Percentiles rank a stretch among this genome's conserved stretches.
phyloP scores from a whole-genome alignment of 2,113 vertebrate genomes.

The Prionailurus viverrinus region DNA sequence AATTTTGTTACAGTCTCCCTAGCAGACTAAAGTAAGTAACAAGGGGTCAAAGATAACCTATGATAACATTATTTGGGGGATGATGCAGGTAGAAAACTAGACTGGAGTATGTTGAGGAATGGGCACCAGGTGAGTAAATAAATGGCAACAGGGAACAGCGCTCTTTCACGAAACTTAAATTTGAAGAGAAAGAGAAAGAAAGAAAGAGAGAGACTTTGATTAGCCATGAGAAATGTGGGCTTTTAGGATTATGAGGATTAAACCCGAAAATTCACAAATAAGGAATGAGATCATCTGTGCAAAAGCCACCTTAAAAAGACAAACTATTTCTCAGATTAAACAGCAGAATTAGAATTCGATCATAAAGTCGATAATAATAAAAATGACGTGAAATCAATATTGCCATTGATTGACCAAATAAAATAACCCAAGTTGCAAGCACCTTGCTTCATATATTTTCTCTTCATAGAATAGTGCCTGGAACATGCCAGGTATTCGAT shows the following conservation, averaged over 20 bases:
- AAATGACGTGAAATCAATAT: neutral
- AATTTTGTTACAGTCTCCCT: neutral
- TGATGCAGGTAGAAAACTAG: neutral
- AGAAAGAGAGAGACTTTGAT: neutral
- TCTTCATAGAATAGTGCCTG: neutral
- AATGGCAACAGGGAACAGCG: neutral
- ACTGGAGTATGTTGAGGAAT: neutral
- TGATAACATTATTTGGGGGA: neutral
- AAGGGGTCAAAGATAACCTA: too few relatives aligned
- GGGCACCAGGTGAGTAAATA: neutral
- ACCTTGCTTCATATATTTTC: neutral
- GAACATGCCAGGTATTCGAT: neutral
- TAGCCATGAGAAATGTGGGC: neutral
- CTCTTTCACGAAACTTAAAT: neutral
- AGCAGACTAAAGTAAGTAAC: neutral
- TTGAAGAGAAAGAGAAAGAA: neutral
- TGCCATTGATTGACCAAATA: neutral
- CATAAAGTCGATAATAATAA: neutral
- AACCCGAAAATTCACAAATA: constrained; percentile 24
- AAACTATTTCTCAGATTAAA: neutral
- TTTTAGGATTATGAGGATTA: neutral
- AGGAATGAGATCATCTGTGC: neutral
- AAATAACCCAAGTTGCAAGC: neutral
- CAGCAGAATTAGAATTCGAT: neutral
- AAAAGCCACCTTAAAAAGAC: neutral